Base-by-base conservation (phyloP, 2,797 vertebrate genomes). In the Centroberyx gerrardi region DNA sequence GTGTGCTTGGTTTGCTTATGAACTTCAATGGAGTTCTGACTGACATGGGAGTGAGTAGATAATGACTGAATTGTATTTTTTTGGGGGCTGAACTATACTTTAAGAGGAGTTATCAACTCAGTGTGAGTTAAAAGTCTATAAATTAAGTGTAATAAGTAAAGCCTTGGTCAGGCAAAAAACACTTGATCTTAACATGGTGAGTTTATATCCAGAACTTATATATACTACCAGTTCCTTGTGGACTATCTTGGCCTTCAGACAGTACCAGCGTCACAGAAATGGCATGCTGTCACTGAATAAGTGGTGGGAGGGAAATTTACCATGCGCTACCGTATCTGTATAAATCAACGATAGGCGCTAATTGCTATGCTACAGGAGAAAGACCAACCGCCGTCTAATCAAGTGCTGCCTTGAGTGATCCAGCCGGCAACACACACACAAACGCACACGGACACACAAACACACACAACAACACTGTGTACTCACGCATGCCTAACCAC, bases 351-450 rank as follows among this genome's bases (percentile, higher is more conserved):
- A 80, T 0, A 18, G 33, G 36, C 65, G 38, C 64, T 82, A 78
- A 89, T 87, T 78, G 52, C 75, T 74, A 33, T 70, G 68, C 75
- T 64, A 55, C 46, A 73, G 72, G 52, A 80, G 68, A 63, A 64
- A 53, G 74, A 85, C 72, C 74, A 56, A 76, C 83, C 36, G 9
- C 80, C 0, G 48, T 87, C 75, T 83, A 81, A 90, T 88, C 77
- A 74, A 86, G 73, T 72, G 58, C 53, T 33, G 68, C 62, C 67
- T 70, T 42, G 56, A 83, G 74, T 52, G 15, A 68, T 62, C 29
- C 73, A 76, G 85, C 76, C 51, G 31, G 40, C 40, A 65, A 65
- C 80, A 64, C 67, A 65, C 77, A 49, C 18, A 42, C 72, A 76
- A 74, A 71, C 68, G 58, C 64, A 42, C 61, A 70, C 71, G 60